A percentile compares a stretch with the other conserved stretches of the same genome.
phyloP scores from a whole-genome alignment of 2,888 invertebrate species.

The Himalopsyche japonica region DNA sequence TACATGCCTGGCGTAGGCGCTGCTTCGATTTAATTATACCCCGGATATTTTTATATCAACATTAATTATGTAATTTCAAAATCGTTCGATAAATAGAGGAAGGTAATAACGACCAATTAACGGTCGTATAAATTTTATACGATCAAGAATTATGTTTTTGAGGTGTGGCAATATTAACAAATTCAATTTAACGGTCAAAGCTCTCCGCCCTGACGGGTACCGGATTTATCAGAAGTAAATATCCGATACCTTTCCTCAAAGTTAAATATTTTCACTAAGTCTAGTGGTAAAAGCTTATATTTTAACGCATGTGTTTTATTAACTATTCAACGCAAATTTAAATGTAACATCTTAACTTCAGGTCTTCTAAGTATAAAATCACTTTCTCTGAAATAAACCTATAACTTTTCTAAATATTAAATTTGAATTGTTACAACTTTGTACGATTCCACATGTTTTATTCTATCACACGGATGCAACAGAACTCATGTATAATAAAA shows the following conservation, averaged over 20 bases:
- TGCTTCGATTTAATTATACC: not conserved
- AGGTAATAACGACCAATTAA: conserved; percentile 35
- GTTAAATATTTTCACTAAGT: no score
- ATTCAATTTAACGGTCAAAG: conserved; percentile 7
- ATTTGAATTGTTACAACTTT: no score
- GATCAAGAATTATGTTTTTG: not conserved
- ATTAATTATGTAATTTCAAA: not conserved
- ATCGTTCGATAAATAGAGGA: conserved; percentile 13
- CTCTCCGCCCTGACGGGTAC: not conserved
- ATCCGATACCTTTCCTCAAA: not conserved
- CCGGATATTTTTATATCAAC: not conserved
- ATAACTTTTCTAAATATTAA: no score
- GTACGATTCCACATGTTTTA: no score
- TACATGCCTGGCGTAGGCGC: not conserved
- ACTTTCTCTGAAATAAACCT: no score
- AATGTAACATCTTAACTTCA: no score
- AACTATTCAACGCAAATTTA: no score
- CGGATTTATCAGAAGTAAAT: not conserved
- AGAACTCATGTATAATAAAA: no score
- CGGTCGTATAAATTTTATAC: conserved; percentile 23
- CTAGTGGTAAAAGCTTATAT: no score
- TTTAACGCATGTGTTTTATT: no score
- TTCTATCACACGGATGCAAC: no score
- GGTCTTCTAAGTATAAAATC: no score
- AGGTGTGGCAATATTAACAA: conserved; percentile 15